Evolutionary conservation across 2,797 vertebrate genomes (phyloP), one percentile per base, ranked within the genome.

Genomic region (Typhlichthys eigenmanni): DNA sequence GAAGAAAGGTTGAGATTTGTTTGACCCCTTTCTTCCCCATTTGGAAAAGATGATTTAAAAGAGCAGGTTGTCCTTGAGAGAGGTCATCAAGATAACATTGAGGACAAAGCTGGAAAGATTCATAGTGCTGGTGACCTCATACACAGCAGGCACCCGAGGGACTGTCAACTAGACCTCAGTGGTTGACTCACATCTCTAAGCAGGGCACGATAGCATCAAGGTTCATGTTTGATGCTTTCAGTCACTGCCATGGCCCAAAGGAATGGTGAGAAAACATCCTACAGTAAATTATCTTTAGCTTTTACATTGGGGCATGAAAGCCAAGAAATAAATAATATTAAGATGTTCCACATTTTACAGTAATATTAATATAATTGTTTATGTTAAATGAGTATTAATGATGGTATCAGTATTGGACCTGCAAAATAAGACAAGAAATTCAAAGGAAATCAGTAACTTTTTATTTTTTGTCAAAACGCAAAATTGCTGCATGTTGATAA

Each of bases 51-150:
- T 2, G 0, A 0, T 60, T 78, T 70, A 58, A 48, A 45, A 54
- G 54, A 6, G 0, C 53, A n/a, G 17, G 1, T 2, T 12, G 80
- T 83, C 88, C 83, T 89, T 82, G 66, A 69, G 61, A 78, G 65
- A 86, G 83, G 85, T 87, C 80, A 77, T 82, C 60, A n/a, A 71
- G 83, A 81, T 81, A 68, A 62, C 60, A 60, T 60, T 4, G 45
- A 52, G 71, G 71, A 84, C 56, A 68, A 74, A 72, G 59, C 64
- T 58, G 61, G 29, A 68, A 62, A 69, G 75, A 80, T 75, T 81
- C 76, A 77, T 71, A 54, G 56, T 56, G 62, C 55, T 65, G 55
- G 50, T 84, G 85, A 86, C 86, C 75, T 87, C 67, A 74, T 69
- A 75, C 54, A 62, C 64, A 69, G 60, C 67, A 48, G 43, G 6